Conservation (phyloP, 2,113 vertebrate species). For the Emydocephalus ijimae region DNA sequence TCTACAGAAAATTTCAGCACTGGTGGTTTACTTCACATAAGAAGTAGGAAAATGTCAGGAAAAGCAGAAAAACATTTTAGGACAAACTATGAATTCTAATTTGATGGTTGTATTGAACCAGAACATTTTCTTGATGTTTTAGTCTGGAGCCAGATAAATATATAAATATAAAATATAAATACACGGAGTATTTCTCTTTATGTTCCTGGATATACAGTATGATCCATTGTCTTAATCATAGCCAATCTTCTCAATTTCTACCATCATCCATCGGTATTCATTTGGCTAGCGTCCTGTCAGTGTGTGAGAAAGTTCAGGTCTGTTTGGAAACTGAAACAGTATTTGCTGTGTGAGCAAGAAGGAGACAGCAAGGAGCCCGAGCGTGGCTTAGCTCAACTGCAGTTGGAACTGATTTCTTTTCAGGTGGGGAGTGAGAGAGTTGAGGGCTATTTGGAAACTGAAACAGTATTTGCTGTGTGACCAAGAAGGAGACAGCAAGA, state of each 20-base stretch:
- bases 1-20: constrained; percentile 44
- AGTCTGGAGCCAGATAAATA: constrained; percentile 40
- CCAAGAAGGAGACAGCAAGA: no score
- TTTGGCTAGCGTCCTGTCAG: no score
- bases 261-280: no score
- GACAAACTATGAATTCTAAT: constrained; percentile 41
- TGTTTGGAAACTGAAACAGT: no score
- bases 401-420: no score
- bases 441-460: no score
- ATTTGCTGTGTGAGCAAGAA: no score
- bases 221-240: constrained; percentile 20
- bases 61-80: constrained; percentile 43
- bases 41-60: constrained; percentile 32
- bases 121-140: constrained; percentile 30
- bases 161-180: not conserved
- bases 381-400: no score
- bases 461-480: no score
- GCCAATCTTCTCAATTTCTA: constrained; percentile 28
- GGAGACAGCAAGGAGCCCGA: no score
- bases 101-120: constrained; percentile 46
- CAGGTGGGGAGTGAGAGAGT: no score
- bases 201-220: constrained; percentile 26
- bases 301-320: no score
- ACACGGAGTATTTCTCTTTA: not conserved
- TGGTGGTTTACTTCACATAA: constrained; percentile 34